Conservation (phyloP, 1,140 invertebrate species). For the Glossosoma conforme region DNA sequence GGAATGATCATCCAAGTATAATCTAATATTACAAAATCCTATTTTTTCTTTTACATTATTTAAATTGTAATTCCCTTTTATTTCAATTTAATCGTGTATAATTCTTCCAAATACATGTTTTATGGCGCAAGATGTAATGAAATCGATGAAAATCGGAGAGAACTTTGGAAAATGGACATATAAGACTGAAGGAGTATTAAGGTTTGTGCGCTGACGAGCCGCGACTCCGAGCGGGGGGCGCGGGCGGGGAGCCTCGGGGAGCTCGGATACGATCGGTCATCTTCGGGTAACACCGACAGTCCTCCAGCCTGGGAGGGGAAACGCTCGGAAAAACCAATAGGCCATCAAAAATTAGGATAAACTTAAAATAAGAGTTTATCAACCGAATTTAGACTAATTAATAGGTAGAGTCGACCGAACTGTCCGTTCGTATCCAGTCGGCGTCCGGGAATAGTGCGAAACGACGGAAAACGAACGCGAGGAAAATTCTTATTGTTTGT, state of each 20-base stretch:
- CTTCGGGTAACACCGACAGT: constrained; percentile 9
- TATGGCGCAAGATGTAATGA: background rate
- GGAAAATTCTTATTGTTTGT: background rate
- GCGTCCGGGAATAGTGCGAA: background rate
- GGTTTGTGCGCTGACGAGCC: too few relatives aligned
- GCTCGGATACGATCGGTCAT: constrained; percentile 9
- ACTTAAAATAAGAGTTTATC: constrained; percentile 18
- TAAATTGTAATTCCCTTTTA: too few relatives aligned
- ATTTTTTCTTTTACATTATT: too few relatives aligned
- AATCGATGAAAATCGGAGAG: background rate
- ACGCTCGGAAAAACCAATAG: constrained; percentile 25
- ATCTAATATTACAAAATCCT: too few relatives aligned
- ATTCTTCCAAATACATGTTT: too few relatives aligned
- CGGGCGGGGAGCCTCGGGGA: constrained; percentile 21
- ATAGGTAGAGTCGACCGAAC: background rate
- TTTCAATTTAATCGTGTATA: too few relatives aligned
- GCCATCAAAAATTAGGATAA: constrained; percentile 26
- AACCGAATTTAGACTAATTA: constrained; percentile 10
- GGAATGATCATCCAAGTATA: too few relatives aligned
- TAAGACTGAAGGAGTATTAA: too few relatives aligned
- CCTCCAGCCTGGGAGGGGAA: constrained; percentile 22
- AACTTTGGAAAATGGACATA: too few relatives aligned
- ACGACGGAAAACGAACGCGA: background rate
- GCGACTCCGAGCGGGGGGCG: constrained; percentile 26
- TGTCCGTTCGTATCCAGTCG: background rate